phyloP scores from a whole-genome alignment of 2,113 vertebrate species.

The Isichthys henryi region DNA sequence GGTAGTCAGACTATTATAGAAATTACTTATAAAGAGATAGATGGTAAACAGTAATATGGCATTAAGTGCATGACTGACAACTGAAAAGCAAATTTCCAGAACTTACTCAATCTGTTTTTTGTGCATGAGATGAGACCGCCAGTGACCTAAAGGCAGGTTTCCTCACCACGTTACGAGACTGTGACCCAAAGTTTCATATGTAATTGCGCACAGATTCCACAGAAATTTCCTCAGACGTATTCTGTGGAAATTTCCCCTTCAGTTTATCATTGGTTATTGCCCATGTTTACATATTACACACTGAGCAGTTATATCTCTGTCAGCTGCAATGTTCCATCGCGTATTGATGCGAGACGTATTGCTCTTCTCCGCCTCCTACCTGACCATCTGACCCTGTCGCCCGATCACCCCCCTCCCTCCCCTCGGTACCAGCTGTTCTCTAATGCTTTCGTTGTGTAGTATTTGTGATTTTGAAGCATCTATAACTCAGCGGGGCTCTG shows the following conservation, averaged over 20 bases:
- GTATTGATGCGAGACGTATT: background rate
- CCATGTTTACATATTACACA: background rate
- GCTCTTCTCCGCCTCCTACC: background rate
- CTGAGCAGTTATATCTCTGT: background rate
- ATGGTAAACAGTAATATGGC: background rate
- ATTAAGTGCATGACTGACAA: background rate
- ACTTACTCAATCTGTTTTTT: background rate
- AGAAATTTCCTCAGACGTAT: background rate
- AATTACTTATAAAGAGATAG: background rate
- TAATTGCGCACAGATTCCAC: background rate
- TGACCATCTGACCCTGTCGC: background rate
- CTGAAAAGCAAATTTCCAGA: background rate
- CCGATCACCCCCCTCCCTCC: background rate
- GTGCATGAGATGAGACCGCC: background rate
- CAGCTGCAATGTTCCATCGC: background rate
- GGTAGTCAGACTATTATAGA: background rate
- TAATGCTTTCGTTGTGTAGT: background rate
- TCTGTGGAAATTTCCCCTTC: background rate
- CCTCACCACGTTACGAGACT: background rate
- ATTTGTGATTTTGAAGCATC: background rate
- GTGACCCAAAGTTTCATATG: background rate
- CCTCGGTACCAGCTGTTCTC: background rate
- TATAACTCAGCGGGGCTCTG: background rate
- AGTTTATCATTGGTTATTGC: background rate
- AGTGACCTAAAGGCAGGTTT: background rate